Evolutionary conservation across 2,888 invertebrate species (phyloP), one percentile per base, ranked within the genome.

Genomic region (Exephanes ischioxanthus): DNA sequence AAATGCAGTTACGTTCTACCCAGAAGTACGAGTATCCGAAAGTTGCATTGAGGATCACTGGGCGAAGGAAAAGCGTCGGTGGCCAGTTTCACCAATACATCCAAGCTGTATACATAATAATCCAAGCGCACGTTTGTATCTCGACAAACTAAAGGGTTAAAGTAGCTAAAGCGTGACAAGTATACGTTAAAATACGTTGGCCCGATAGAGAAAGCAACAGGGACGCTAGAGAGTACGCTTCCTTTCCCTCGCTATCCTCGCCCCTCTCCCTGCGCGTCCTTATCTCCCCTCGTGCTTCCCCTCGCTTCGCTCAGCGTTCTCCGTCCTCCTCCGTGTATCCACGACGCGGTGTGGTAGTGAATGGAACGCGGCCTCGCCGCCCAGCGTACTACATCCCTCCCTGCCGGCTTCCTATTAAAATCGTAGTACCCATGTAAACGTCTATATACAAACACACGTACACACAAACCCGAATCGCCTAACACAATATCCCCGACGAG

Each of bases 281-380:
- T 77, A 70, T 77, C 73, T 33, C 9, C 58, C 58, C 22, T 58
- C 58, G 58, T 11, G 58, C 26, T 51, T 68, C 48, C 66, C 63
- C 66, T 63, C 63, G 45, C 30, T 70, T 67, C 70, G 51, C 77
- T 41, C 72, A 53, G 66, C 45, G 48, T 55, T 83, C 78, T 41
- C 73, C 70, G 53, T 75, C 73, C 68, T 76, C 66, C 73, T 72
- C 78, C 33, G 55, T 48, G 19, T 48, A 19, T 9, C 61, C 45
- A 30, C 77, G 55, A 77, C 55, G 41, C 73, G 89, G 91, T 92
- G 92, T 92, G 92, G 89, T 92, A 90, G 93, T 93, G 93, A 93
- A 93, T 93, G 93, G 93, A 93, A 93, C 92, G 91, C 92, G 91
- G 90, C 90, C 89, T 90, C 89, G 89, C 88, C 90, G 90, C 90